Evolutionary conservation across 2,797 vertebrate genomes (phyloP).

Genomic region (Amazona finschi): DNA sequence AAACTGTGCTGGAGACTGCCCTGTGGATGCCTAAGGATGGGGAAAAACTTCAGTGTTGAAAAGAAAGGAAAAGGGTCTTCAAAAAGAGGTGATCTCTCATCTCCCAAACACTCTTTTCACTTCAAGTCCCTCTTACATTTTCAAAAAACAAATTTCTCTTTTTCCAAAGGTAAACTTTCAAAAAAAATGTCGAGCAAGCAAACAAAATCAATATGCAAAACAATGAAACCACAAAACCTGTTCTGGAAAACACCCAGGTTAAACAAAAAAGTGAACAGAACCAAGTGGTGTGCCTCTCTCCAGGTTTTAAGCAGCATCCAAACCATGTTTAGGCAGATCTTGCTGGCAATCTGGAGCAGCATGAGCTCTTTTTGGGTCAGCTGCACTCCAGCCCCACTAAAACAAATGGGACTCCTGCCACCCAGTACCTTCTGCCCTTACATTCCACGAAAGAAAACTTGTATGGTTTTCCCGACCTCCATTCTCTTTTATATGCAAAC

Average conservation of each 20-base stretch:
- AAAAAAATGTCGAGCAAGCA: neutral
- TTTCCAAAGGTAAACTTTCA: neutral
- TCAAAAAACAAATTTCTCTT: neutral
- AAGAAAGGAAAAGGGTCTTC: neutral
- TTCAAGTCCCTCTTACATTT: neutral
- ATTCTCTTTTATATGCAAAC: neutral
- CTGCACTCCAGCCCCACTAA: neutral
- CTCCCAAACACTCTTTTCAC: neutral
- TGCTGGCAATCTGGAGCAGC: neutral
- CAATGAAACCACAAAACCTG: neutral
- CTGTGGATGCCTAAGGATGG: neutral
- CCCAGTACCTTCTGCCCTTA: neutral
- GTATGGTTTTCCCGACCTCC: neutral
- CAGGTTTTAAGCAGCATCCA: neutral
- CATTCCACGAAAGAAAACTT: neutral
- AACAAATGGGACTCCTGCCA: neutral
- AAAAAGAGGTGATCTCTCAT: neutral
- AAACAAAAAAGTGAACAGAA: neutral
- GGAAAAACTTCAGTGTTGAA: neutral
- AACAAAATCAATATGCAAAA: neutral
- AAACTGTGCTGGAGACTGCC: neutral
- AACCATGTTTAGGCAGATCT: neutral
- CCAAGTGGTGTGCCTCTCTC: neutral
- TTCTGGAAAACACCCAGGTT: neutral
- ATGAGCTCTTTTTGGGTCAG: rapidly evolving